Evolutionary conservation across 2,113 vertebrate genomes (phyloP).

Genomic region (Xiphophorus maculatus): DNA sequence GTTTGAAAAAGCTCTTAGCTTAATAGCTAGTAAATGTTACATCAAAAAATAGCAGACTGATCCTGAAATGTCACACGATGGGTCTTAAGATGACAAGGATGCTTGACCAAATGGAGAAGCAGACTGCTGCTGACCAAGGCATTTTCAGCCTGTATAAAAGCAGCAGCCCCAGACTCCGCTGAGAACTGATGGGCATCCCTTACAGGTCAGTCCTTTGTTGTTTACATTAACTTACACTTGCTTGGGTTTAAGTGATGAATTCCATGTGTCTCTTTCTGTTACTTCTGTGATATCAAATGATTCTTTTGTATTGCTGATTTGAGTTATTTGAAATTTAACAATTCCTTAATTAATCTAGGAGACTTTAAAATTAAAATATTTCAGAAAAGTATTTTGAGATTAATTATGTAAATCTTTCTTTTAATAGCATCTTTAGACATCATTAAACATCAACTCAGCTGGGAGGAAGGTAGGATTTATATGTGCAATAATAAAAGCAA

Average conservation of each 20-base stretch:
- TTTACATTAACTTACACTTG: background rate
- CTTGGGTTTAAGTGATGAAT: conserved; percentile 2
- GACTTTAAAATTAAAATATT: background rate
- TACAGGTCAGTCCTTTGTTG: conserved; percentile 61
- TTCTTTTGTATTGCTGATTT: background rate
- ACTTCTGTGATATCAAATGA: background rate
- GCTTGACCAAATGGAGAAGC: conserved; percentile 68
- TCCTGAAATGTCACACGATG: conserved; percentile 32
- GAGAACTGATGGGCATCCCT: conserved; percentile 58
- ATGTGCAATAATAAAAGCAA: background rate
- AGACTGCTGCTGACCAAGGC: conserved; percentile 52
- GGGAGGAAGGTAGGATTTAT: conserved; percentile 41
- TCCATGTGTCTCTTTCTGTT: background rate
- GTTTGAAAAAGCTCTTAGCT: background rate
- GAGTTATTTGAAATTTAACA: background rate
- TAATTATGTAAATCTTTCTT: conserved; percentile 28
- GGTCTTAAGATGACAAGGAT: conserved; percentile 49
- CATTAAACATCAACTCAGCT: conserved; percentile 20
- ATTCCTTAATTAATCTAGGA: background rate
- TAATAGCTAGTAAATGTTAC: conserved; percentile 6
- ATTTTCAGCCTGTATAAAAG: conserved; percentile 61
- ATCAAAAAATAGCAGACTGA: conserved; percentile 28
- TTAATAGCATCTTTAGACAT: conserved; percentile 26
- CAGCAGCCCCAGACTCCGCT: conserved; percentile 35
- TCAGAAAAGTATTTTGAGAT: background rate